These are phyloP conservation scores for Crematogaster levior DNA, from an alignment of 2,888 invertebrate genomes.

Conservation along the genomic window DNA sequence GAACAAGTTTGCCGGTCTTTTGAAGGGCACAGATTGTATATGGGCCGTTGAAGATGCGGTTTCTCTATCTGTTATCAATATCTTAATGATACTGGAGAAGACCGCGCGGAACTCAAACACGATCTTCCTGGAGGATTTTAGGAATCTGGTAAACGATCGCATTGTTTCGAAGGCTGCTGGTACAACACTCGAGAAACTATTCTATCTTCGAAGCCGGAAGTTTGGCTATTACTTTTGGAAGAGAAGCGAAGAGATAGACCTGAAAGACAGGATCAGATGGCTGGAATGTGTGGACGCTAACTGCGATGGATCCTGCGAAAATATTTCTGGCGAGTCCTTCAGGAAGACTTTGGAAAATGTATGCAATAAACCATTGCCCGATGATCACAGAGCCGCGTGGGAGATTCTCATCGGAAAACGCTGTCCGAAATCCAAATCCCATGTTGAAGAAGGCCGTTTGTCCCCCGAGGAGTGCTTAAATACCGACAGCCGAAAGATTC, in stretches of 20 bases:
- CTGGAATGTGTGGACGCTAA: constrained; percentile 80
- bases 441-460: constrained; percentile 61
- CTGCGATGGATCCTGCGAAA: constrained; percentile 74
- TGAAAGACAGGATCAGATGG: constrained; percentile 86
- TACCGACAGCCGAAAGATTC: constrained; percentile 79
- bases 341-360: constrained; percentile 84
- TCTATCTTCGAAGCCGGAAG: constrained; percentile 85
- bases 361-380: constrained; percentile 85
- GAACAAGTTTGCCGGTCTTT: constrained; percentile 85
- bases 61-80: constrained; percentile 86
- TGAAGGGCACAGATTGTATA: constrained; percentile 87
- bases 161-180: constrained; percentile 53
- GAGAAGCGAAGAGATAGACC: constrained; percentile 81
- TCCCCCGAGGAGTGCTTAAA: constrained; percentile 65
- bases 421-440: constrained; percentile 65
- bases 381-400: constrained; percentile 86
- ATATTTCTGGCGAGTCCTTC: constrained; percentile 81
- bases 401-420: constrained; percentile 86
- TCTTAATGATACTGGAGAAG: constrained; percentile 86
- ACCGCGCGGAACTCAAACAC: constrained; percentile 60
- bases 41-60: constrained; percentile 87
- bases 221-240: constrained; percentile 87
- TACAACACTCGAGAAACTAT: constrained; percentile 83
- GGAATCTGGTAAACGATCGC: constrained; percentile 66
- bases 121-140: constrained; percentile 69